Conservation (phyloP, 2,113 vertebrate genomes). For the Aleadryas rufinucha region DNA sequence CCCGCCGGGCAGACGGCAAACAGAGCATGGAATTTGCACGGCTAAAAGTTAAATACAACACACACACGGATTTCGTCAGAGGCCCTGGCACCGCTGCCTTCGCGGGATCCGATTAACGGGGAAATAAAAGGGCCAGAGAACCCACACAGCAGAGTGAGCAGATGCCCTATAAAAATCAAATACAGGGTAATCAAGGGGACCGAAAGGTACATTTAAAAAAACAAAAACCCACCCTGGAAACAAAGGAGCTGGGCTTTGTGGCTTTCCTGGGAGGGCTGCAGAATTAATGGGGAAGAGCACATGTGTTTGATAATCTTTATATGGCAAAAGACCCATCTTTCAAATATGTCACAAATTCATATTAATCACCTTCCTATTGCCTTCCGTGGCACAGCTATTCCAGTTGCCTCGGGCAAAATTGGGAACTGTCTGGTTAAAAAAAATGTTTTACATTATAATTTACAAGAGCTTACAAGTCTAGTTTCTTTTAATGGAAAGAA, state of each 20-base stretch:
- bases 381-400: constrained; percentile 42
- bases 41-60: constrained; percentile 55
- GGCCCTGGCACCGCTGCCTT: constrained; percentile 34
- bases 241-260: constrained; percentile 53
- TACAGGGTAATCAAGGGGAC: constrained; percentile 33
- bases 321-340: constrained; percentile 72
- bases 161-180: constrained; percentile 58
- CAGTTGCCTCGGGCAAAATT: constrained; percentile 61
- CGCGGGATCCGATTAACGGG: constrained; percentile 1
- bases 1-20: constrained; percentile 36
- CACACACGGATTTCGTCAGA: constrained; percentile 39
- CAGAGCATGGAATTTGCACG: constrained; percentile 59
- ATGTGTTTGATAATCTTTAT: constrained; percentile 70
- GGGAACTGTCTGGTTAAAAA: constrained; percentile 66
- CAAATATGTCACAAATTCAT: constrained; percentile 70
- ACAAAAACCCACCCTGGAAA: constrained; percentile 63
- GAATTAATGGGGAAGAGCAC: constrained; percentile 65
- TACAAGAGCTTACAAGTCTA: constrained; percentile 65
- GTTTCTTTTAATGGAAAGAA: constrained; percentile 68
- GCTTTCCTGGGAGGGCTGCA: constrained; percentile 48
- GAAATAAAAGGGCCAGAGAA: constrained; percentile 51
- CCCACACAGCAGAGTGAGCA: constrained; percentile 21
- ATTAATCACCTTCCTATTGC: constrained; percentile 67
- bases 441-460: constrained; percentile 69
- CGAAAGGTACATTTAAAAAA: constrained; percentile 51